Evolutionary conservation across 2,888 invertebrate genomes (phyloP).

Genomic region (Teinopalpus imperialis): DNA sequence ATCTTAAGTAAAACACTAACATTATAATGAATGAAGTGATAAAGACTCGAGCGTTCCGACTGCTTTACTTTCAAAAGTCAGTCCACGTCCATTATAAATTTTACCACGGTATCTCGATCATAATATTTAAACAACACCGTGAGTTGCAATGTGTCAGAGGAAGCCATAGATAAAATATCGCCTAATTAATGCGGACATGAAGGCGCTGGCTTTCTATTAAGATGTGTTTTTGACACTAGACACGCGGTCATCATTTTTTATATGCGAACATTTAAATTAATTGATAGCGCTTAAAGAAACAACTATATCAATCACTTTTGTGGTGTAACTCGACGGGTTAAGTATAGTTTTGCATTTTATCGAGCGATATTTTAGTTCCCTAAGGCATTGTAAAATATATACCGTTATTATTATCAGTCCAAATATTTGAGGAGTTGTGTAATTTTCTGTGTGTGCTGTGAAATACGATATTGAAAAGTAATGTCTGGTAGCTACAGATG

Average conservation of each 20-base stretch:
- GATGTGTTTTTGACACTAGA: conserved; percentile 53
- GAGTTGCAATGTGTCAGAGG: conserved; percentile 45
- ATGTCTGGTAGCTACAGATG: too few relatives aligned
- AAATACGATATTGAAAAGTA: too few relatives aligned
- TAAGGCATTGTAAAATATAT: background rate
- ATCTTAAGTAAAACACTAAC: conserved; percentile 19
- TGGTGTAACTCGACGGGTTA: conserved; percentile 16
- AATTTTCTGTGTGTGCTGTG: too few relatives aligned
- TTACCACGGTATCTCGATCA: conserved; percentile 45
- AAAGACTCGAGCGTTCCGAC: conserved; percentile 6
- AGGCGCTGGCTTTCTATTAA: conserved; percentile 46
- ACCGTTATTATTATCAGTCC: conserved; percentile 1
- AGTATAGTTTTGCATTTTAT: conserved; percentile 9
- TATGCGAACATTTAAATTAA: conserved; percentile 55
- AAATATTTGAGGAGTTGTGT: too few relatives aligned
- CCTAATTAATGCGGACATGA: conserved; percentile 52
- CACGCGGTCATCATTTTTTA: conserved; percentile 49
- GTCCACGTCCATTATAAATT: conserved; percentile 45
- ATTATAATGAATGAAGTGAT: conserved; percentile 22
- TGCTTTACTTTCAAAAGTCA: conserved; percentile 24
- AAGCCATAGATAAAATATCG: conserved; percentile 53
- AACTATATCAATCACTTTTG: conserved; percentile 54
- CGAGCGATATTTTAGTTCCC: conserved; percentile 1
- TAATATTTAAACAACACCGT: conserved; percentile 39
- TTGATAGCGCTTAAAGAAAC: conserved; percentile 56